Percentiles rank a stretch among this genome's conserved stretches.
phyloP scores from a whole-genome alignment of 2,888 invertebrate species.

The Stenoptilia bipunctidactyla region DNA sequence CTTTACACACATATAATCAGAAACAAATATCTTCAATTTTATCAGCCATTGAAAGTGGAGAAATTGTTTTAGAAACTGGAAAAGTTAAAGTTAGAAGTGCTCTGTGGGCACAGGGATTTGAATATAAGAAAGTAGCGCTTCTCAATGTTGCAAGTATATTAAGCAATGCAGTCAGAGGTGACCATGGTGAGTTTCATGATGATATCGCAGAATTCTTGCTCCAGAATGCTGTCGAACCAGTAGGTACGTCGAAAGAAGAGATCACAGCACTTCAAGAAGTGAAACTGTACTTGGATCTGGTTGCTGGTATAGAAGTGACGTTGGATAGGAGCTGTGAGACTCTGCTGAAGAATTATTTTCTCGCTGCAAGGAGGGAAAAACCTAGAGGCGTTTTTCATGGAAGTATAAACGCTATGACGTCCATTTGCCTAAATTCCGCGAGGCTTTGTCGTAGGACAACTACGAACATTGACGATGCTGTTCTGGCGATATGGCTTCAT shows the following conservation, averaged over 20 bases:
- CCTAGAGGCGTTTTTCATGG: slow-evolving; percentile 36
- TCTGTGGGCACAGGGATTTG: slow-evolving; percentile 53
- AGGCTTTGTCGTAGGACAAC: slow-evolving; percentile 40
- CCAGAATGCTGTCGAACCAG: slow-evolving; percentile 29
- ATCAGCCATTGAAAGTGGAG: slow-evolving; percentile 40
- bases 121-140: slow-evolving; percentile 43
- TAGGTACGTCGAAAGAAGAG: slow-evolving; percentile 27
- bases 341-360: slow-evolving; percentile 42
- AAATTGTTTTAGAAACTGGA: slow-evolving; percentile 27
- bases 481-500: slow-evolving; percentile 58
- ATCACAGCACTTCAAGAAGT: slow-evolving; percentile 33
- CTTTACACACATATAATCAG: slow-evolving; percentile 44
- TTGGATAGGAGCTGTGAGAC: slow-evolving; percentile 32
- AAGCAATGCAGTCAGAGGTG: slow-evolving; percentile 44
- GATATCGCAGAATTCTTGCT: slow-evolving; percentile 42
- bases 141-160: slow-evolving; percentile 47
- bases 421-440: slow-evolving; percentile 40
- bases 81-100: slow-evolving; percentile 35
- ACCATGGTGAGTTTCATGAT: slow-evolving; percentile 39
- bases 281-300: slow-evolving; percentile 35
- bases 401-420: slow-evolving; percentile 39
- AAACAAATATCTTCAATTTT: slow-evolving; percentile 35
- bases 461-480: slow-evolving; percentile 44
- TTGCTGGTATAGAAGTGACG: slow-evolving; percentile 36
- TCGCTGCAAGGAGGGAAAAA: slow-evolving; percentile 45